Conservation (phyloP, 2,888 invertebrate genomes). For the Shargacucullia verbasci region DNA sequence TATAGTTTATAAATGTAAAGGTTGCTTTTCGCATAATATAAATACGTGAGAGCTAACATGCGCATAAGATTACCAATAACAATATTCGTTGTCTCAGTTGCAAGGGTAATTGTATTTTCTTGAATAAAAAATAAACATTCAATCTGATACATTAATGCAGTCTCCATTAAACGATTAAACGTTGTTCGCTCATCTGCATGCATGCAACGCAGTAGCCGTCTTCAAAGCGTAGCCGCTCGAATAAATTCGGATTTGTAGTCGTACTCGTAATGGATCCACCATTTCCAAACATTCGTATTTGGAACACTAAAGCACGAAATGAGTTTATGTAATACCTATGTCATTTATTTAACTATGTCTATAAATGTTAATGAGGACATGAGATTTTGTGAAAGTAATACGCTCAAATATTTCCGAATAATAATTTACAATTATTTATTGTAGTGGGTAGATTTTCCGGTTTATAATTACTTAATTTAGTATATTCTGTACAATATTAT, state of each 20-base stretch:
- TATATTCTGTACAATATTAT: conserved; percentile 30
- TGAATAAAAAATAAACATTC: conserved; percentile 71
- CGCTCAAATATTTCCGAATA: conserved; percentile 21
- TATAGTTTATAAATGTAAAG: conserved; percentile 48
- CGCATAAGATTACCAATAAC: conserved; percentile 23
- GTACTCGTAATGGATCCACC: conserved; percentile 56
- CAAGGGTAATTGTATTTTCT: conserved; percentile 63
- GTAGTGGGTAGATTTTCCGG: conserved; percentile 27
- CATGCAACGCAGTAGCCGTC: conserved; percentile 75
- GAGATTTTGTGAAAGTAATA: conserved; percentile 27
- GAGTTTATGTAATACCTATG: conserved; percentile 21
- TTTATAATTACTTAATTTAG: conserved; percentile 43
- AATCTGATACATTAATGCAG: conserved; percentile 83
- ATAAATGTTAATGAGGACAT: conserved; percentile 19
- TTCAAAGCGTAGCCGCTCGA: conserved; percentile 80
- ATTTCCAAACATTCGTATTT: conserved; percentile 63
- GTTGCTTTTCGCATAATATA: conserved; percentile 17
- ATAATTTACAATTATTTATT: conserved; percentile 35
- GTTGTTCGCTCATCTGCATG: conserved; percentile 84
- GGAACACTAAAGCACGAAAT: conserved; percentile 43
- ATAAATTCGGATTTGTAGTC: conserved; percentile 78
- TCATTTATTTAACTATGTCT: conserved; percentile 7
- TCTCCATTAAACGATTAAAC: conserved; percentile 85
- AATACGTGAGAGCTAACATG: conserved; percentile 25
- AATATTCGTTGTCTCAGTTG: conserved; percentile 42